A percentile compares a stretch with the other conserved stretches of the same genome.
Conservation (phyloP, 1,140 invertebrate species). For the Scaptodrosophila lebanonensis region DNA sequence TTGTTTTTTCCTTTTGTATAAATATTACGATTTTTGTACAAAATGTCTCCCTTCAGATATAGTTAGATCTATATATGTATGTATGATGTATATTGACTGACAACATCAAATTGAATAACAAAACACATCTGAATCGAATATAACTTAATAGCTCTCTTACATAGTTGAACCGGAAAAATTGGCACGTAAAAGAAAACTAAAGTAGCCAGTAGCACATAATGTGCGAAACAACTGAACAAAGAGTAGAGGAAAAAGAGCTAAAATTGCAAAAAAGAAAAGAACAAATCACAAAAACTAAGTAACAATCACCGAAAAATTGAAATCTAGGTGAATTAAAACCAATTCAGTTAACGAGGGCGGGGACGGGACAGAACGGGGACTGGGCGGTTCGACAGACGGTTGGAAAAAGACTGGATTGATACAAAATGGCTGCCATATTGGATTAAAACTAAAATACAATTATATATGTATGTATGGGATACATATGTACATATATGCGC, state of each 20-base stretch:
- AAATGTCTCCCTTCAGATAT: too few relatives aligned
- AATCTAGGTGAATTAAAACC: conserved; percentile 63
- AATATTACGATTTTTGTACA: too few relatives aligned
- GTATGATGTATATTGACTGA: too few relatives aligned
- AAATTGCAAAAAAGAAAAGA: conserved; percentile 28
- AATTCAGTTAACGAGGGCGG: conserved; percentile 20
- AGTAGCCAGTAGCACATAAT: conserved; percentile 31
- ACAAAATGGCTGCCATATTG: conserved; percentile 76
- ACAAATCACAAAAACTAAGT: conserved; percentile 49
- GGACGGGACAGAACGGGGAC: conserved; percentile 6
- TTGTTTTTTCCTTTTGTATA: too few relatives aligned
- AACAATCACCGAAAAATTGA: conserved; percentile 35
- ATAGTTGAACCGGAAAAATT: conserved; percentile 56
- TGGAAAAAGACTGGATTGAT: conserved; percentile 61
- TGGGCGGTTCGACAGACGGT: conserved; percentile 3
- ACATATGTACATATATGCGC: conserved; percentile 1
- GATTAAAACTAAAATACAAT: conserved; percentile 75
- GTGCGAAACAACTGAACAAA: conserved; percentile 44
- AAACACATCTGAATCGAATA: background rate
- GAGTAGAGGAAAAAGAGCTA: conserved; percentile 34
- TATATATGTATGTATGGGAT: conserved; percentile 36
- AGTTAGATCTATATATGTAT: too few relatives aligned
- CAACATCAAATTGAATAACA: too few relatives aligned
- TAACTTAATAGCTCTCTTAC: conserved; percentile 14
- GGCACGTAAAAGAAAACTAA: conserved; percentile 61